Conservation (phyloP, 2,113 vertebrate genomes). For the Asarcornis scutulata region DNA sequence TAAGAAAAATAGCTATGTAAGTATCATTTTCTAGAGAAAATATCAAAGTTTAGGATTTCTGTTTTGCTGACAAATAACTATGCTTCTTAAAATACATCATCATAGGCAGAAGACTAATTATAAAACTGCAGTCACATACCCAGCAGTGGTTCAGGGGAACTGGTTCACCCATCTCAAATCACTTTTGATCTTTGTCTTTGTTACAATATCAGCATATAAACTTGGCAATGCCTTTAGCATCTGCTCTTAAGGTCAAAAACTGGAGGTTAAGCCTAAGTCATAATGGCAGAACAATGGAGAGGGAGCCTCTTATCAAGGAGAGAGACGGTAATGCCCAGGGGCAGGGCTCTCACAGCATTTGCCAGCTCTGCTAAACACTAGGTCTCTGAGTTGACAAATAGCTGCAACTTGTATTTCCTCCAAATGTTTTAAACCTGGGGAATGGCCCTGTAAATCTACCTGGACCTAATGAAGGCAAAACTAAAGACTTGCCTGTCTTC, state of each 20-base stretch:
- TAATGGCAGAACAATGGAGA: background rate
- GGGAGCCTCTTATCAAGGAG: background rate
- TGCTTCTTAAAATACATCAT: background rate
- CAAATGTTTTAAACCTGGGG: background rate
- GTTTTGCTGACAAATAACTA: background rate
- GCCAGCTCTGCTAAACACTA: background rate
- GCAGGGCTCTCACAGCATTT: background rate
- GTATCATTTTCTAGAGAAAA: background rate
- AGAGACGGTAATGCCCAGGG: background rate
- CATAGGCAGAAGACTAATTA: background rate
- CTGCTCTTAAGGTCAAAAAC: slow-evolving; percentile 2
- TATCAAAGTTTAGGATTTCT: background rate
- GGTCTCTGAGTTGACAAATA: background rate
- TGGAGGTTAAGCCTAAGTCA: background rate
- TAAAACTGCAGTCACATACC: background rate
- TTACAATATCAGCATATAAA: background rate
- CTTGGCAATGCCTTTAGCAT: background rate
- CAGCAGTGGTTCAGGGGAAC: background rate
- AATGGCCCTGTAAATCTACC: background rate
- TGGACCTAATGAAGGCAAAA: background rate
- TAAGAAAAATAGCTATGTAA: background rate
- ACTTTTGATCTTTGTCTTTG: background rate
- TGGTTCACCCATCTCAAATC: background rate
- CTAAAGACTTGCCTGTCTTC: background rate
- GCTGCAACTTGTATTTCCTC: background rate